Conservation (phyloP, 2,797 vertebrate species). For the Okamejei kenojei region DNA sequence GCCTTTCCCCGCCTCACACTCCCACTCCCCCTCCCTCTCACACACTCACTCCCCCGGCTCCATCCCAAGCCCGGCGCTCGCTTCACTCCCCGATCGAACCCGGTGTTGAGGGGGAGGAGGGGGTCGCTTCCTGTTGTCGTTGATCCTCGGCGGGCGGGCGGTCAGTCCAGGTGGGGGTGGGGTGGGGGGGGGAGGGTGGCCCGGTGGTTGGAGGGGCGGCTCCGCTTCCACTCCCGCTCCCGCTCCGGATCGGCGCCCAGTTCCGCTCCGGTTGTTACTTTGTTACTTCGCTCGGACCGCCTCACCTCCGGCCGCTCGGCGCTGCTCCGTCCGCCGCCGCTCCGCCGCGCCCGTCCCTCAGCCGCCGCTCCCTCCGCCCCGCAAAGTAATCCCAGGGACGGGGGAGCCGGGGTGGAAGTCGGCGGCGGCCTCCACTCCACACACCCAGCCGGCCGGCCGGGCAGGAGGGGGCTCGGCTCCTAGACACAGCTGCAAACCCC, state of each 20-base stretch:
- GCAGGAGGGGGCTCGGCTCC: too few species aligned
- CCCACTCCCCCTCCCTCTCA: too few species aligned
- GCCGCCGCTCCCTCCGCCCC: background rate
- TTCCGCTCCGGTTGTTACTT: conserved; percentile 32
- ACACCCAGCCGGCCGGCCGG: too few species aligned
- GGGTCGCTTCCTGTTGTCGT: background rate
- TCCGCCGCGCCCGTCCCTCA: background rate
- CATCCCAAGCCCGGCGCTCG: background rate
- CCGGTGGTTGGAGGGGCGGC: background rate
- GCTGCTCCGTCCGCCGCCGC: conserved; percentile 12
- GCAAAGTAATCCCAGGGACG: conserved; percentile 13
- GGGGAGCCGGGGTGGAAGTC: background rate
- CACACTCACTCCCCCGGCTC: background rate
- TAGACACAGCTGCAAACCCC: too few species aligned
- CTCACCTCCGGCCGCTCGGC: conserved; percentile 18
- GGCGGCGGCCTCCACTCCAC: background rate
- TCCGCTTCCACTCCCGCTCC: background rate
- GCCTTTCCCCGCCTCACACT: too few species aligned
- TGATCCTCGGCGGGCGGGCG: too few species aligned
- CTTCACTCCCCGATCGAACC: too few species aligned
- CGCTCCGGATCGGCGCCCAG: background rate
- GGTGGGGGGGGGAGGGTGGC: too few species aligned
- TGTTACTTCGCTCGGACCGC: conserved; percentile 25
- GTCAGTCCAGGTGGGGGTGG: too few species aligned
- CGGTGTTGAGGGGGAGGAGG: background rate